Evolutionary conservation across 92 coral and sea anemone genomes (phyloP), one percentile per base, ranked within the genome.

Genomic region (Muricea muricata): DNA sequence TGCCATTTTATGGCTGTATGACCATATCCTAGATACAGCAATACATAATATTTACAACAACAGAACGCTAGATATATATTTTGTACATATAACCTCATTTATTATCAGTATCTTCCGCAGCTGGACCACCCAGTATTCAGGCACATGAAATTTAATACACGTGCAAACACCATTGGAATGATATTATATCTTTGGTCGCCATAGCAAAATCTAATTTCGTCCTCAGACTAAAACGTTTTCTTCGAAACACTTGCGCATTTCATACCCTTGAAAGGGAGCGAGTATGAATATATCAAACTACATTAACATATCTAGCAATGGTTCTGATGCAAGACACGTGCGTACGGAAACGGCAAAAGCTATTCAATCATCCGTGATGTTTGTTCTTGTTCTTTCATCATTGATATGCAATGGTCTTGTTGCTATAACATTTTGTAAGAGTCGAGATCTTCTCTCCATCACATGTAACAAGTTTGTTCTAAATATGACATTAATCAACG

Each of bases 381-480:
- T 93, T 4, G 78, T 91, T 13, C 84, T 93, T 13, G 83, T 91
- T 90, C 32, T 89, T 17, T 88, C 90, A 8, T 91, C 99, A 39
- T 58, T 93, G 89, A 76, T 90, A 32, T 88, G 94, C 34, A 97
- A 97, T 78, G 58, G 88, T 23, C 89, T 97, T 41, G 99, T 97
- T 7, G 97, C 93, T 31, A 67, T 79, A 32, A 78, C 26, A 96
- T 91, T 21, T 89, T 93, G 86, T 75, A 92, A 84, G 85, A 92
- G 90, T 70, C 86, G 92, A 13, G 89, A 97, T 33, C 90, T 91
- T 15, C 87, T 88, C 11, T 89, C 94, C 6, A 80, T 94, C 61
- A 88, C 98, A 33, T 91, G 92, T 9, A 97, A 93, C 87, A 92
- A 89, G 87, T 90, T 97, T 56, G 94, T 97, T 26, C 81, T 97